Evolutionary conservation across 2,797 vertebrate species (phyloP).

Genomic region (Adrianichthys oophorus): DNA sequence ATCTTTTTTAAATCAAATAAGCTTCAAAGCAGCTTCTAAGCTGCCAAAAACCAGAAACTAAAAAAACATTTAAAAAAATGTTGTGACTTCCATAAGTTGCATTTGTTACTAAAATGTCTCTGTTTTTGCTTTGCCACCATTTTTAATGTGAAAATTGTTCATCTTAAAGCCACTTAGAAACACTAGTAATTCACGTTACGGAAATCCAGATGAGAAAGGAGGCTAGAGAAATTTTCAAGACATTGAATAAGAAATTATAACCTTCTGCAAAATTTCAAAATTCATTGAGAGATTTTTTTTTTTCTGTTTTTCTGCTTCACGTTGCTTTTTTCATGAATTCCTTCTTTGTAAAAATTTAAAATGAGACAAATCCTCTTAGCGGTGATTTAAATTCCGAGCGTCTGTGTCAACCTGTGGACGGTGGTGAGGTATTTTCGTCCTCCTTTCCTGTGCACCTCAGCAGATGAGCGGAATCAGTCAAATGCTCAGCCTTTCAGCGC

Average conservation of each 20-base stretch:
- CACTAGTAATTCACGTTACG: background rate
- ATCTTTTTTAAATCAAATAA: background rate
- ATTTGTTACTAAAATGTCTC: no score
- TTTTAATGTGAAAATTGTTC: background rate
- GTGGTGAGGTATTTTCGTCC: slow-evolving; percentile 66
- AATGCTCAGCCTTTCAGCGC: slow-evolving; percentile 46
- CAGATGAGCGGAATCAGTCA: slow-evolving; percentile 67
- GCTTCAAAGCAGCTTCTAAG: background rate
- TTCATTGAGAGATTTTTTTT: no score
- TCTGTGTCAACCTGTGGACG: slow-evolving; percentile 48
- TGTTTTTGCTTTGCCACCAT: slow-evolving; percentile 1
- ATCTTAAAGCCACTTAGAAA: slow-evolving; percentile 20
- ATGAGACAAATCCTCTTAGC: slow-evolving; percentile 17
- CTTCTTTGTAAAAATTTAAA: slow-evolving; percentile 19
- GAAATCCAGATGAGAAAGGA: background rate
- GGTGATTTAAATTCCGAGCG: slow-evolving; percentile 38
- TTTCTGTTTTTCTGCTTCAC: no score
- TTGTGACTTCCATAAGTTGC: no score
- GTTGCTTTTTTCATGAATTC: no score
- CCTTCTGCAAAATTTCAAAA: no score
- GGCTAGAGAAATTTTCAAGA: background rate
- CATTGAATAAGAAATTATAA: no score
- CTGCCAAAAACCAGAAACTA: background rate
- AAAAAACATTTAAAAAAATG: background rate
- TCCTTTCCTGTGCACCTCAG: slow-evolving; percentile 60